Conservation (phyloP, 2,113 vertebrate genomes). For the Elephas maximus region DNA sequence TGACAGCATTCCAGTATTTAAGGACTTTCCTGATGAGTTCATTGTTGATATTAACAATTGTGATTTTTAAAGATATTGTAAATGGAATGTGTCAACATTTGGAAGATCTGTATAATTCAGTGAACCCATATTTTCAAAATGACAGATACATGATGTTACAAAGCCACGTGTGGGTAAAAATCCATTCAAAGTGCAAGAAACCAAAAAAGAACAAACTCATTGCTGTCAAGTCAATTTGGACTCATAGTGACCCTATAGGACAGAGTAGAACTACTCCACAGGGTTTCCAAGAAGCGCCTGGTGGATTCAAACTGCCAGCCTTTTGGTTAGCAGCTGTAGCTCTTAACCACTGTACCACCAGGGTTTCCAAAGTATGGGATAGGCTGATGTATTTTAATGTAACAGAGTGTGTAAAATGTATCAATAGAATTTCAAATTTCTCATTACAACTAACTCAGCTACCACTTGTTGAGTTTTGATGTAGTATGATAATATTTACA, state of each 20-base stretch:
- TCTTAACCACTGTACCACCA: too few relatives aligned
- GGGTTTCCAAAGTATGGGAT: too few relatives aligned
- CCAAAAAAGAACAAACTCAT: too few relatives aligned
- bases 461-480: conserved; percentile 33
- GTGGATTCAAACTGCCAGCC: too few relatives aligned
- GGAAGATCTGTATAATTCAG: conserved; percentile 3
- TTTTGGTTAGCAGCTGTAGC: too few relatives aligned
- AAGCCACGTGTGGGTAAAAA: background rate
- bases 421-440: background rate
- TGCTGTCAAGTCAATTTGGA: too few relatives aligned
- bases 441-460: background rate
- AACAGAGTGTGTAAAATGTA: background rate
- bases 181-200: background rate
- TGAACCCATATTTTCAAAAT: conserved; percentile 39
- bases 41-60: conserved; percentile 21
- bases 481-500: background rate
- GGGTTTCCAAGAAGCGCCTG: too few relatives aligned
- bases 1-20: background rate
- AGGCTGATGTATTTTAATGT: background rate
- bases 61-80: background rate
- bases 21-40: conserved; percentile 10
- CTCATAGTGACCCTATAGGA: too few relatives aligned
- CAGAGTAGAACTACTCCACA: too few relatives aligned
- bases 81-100: conserved; percentile 14
- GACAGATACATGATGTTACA: background rate